Evolutionary conservation across 1,140 invertebrate genomes (phyloP), one percentile per base, ranked within the genome.

Genomic region (Neodiprion pinetum): DNA sequence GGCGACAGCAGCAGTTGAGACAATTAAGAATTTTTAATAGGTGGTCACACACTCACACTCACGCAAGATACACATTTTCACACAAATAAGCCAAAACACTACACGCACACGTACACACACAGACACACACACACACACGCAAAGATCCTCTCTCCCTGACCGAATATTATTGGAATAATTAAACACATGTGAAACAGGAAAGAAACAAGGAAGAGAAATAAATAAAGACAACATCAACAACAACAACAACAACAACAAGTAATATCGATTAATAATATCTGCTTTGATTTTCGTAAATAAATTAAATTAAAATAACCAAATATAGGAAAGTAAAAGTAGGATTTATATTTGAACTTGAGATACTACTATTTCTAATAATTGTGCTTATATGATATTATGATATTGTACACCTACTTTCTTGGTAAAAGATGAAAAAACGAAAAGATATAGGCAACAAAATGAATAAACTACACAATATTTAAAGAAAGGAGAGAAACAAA

Each of bases 321-420:
- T 79, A 84, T 84, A 86, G 83, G 83, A 83, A 83, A 87, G 83
- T 87, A 86, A 86, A 87, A 88, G 87, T 88, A 88, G 86, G 86
- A 87, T 88, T 88, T 87, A 80, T 88, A 88, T 87, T 86, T 87
- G 77, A 87, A 86, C 84, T 85, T 80, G 84, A 40, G 28, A 86
- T 87, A 88, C 82, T 86, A 82, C 87, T 84, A 85, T 88, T 87
- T 87, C 78, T 82, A 85, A 85, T 85, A 75, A 85, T 85, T 86
- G 83, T 87, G 85, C 85, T 88, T 87, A 84, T 84, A 80, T 65
- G 53, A 83, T 79, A 81, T 81, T 87, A 80, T 87, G 86, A 87
- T 83, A 81, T 84, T 84, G 86, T 80, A 75, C 82, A 85, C 83
- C 85, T 87, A 86, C 83, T 86, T 84, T 86, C 81, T 84, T 80